These are phyloP conservation scores for Sebastes nivosus DNA, from an alignment of 2,797 vertebrate genomes.

Conservation along the genomic window DNA sequence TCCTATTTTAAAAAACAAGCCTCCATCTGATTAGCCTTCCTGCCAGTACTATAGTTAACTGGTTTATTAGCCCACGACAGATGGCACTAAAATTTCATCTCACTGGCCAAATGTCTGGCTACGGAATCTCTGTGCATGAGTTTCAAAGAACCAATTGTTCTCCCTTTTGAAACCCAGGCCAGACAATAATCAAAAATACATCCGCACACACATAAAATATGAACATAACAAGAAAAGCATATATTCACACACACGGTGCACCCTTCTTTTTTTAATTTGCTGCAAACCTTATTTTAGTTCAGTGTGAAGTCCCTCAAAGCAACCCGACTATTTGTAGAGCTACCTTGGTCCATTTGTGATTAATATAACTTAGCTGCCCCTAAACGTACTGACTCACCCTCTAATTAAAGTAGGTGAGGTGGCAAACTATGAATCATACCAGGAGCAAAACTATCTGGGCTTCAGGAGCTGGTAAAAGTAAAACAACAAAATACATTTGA, in stretches of 20 bases:
- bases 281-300: background rate
- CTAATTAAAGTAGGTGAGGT: slow-evolving; percentile 17
- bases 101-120: slow-evolving; percentile 16
- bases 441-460: background rate
- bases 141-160: slow-evolving; percentile 32
- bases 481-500: background rate
- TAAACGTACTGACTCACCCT: slow-evolving; percentile 15
- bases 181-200: background rate
- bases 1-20: background rate
- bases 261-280: background rate
- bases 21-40: background rate
- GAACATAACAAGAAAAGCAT: background rate
- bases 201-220: background rate
- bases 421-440: slow-evolving; percentile 5
- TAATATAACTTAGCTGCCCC: slow-evolving; percentile 11
- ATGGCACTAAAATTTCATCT: slow-evolving; percentile 22
- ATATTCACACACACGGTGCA: background rate
- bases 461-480: background rate
- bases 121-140: background rate
- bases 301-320: background rate
- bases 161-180: background rate
- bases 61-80: slow-evolving; percentile 28
- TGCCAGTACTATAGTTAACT: background rate
- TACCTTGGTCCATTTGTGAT: background rate
- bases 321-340: background rate